A percentile compares a stretch with the other conserved stretches of the same genome.
These are phyloP conservation scores for Actenoides lindsayi DNA, from an alignment of 2,113 vertebrate species.

Conservation along the genomic window DNA sequence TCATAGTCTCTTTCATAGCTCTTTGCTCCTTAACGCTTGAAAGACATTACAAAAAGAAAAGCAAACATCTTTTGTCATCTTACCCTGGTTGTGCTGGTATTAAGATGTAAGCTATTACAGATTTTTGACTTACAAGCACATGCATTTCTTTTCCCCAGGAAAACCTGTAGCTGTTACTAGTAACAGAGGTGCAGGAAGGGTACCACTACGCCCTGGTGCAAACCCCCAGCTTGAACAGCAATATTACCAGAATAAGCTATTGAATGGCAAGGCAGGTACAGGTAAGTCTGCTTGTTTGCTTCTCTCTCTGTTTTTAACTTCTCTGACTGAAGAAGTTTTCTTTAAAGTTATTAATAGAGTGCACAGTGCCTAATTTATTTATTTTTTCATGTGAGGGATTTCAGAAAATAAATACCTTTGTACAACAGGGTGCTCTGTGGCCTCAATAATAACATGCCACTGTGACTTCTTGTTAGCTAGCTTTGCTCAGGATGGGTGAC, in stretches of 20 bases:
- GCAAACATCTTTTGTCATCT: background rate
- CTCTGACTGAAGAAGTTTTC: background rate
- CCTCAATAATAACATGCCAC: background rate
- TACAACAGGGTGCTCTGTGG: background rate
- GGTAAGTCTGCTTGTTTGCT: slow-evolving; percentile 8
- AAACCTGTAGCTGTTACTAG: slow-evolving; percentile 97
- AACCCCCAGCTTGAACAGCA: slow-evolving; percentile 89
- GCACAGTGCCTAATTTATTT: background rate
- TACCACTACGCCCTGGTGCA: slow-evolving; percentile 82
- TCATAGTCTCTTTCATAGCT: background rate
- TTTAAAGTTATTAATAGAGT: background rate
- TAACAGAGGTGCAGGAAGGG: slow-evolving; percentile 87
- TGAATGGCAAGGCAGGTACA: slow-evolving; percentile 85
- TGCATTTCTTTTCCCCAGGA: slow-evolving; percentile 75
- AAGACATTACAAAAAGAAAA: background rate
- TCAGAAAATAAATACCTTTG: background rate
- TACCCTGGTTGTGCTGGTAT: background rate
- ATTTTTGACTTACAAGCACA: background rate
- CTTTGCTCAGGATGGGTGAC: background rate
- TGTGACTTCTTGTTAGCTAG: background rate
- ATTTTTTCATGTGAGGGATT: background rate
- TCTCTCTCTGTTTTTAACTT: background rate
- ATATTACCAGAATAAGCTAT: slow-evolving; percentile 88
- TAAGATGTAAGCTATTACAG: background rate
- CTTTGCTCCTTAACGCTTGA: background rate